Base-by-base conservation (phyloP, 2,888 invertebrate genomes). In the Himalopsyche kuldschensis region DNA sequence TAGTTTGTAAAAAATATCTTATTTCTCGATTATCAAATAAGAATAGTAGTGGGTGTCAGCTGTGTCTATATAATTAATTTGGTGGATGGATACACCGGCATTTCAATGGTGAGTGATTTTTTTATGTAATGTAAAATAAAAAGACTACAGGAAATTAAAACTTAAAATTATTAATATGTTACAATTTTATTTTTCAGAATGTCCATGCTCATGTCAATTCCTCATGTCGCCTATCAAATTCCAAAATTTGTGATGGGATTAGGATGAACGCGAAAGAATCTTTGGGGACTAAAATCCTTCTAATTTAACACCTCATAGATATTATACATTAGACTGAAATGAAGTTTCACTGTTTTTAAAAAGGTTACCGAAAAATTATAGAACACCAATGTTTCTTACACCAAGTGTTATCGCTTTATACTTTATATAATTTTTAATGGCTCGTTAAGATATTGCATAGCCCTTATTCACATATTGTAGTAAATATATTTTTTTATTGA, bases 191-290 rank as follows among this genome's bases (percentile, higher is more conserved):
- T 84, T 94, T 93, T 85, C 93, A 96, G 97, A 90, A 94, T 96
- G 93, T 96, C 96, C 85, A 94, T 96, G 90, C 92, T 97, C 88
- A 95, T 96, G 94, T 96, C 96, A 88, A 95, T 97, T 89, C 96
- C 96, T 87, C 94, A 96, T 91, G 94, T 95, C 88, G 95, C 95
- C 84, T 95, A 94, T 90, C 95, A 95, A 90, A 93, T 97, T 91
- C 97, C 97, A 88, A 96, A 96, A 92, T 96, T 96, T 89, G 96
- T 97, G 87, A 92, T 97, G 92, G 96, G 96, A 85, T 92, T 96
- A 88, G 96, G 96, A 89, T 96, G 93, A 93, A 78, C 76, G 63
- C 8, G 10, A 6, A 15, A 17, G 63, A 27, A 69, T 20, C 30
- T 79, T 5, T 8, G 6, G 15, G 20, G 30, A 41, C 2, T 30